phyloP scores from a whole-genome alignment of 2,888 invertebrate species.

The Steinernema hermaphroditum region DNA sequence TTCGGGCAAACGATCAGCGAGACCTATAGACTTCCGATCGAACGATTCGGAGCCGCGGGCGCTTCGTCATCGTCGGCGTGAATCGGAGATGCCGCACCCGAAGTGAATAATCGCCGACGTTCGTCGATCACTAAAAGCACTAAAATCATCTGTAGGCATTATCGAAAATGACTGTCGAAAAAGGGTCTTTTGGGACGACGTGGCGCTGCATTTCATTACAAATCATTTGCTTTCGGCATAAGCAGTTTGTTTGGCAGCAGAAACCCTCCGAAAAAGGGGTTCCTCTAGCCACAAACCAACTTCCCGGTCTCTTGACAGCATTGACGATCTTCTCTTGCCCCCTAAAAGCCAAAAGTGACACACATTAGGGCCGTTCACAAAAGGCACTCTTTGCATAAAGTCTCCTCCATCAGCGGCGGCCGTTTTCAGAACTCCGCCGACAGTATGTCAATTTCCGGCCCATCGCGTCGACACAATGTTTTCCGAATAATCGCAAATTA shows the following conservation, averaged over 20 bases:
- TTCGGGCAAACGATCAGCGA: not conserved
- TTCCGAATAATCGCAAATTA: conserved; percentile 13
- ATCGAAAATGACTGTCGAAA: too few species aligned
- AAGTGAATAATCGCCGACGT: not conserved
- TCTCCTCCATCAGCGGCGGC: not conserved
- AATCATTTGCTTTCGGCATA: too few species aligned
- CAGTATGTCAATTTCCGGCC: conserved; percentile 30
- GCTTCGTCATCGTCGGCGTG: not conserved
- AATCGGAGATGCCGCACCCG: not conserved
- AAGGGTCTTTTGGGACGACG: too few species aligned
- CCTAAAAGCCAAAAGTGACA: not conserved
- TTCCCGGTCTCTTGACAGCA: too few species aligned
- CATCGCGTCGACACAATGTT: conserved; percentile 25
- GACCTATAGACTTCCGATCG: not conserved
- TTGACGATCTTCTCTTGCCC: too few species aligned
- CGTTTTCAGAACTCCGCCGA: not conserved
- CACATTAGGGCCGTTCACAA: not conserved
- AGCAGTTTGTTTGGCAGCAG: too few species aligned
- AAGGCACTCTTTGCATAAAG: not conserved
- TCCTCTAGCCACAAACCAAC: too few species aligned
- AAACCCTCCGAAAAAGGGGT: too few species aligned
- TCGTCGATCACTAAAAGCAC: not conserved
- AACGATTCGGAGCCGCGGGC: not conserved
- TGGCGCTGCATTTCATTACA: too few species aligned
- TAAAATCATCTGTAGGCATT: too few species aligned